phyloP scores from a whole-genome alignment of 2,888 invertebrate genomes.

The Chrysolina haemoptera region DNA sequence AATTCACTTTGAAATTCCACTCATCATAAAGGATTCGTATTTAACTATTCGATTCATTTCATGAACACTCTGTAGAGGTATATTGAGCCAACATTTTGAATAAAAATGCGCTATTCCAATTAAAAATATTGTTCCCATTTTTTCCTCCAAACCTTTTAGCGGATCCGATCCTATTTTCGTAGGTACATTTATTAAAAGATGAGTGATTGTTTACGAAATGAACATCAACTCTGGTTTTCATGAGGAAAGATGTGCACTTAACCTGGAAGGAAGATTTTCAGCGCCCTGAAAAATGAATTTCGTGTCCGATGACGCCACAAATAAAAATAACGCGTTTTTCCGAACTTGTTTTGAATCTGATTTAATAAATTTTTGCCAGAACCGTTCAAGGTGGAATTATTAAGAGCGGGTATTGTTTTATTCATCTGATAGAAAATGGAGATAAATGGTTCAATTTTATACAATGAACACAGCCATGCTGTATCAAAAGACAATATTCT shows the following conservation, averaged over 20 bases:
- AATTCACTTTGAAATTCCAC: too few species aligned
- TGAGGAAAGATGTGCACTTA: constrained; percentile 59
- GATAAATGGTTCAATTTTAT: too few species aligned
- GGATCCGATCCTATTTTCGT: constrained; percentile 48
- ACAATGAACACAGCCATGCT: too few species aligned
- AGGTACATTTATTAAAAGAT: constrained; percentile 56
- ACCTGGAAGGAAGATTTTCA: constrained; percentile 38
- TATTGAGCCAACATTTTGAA: background rate
- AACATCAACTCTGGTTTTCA: constrained; percentile 56
- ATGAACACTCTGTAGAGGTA: background rate
- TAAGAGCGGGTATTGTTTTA: background rate
- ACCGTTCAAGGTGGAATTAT: background rate
- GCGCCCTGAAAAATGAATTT: constrained; percentile 57
- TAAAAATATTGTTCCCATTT: constrained; percentile 25
- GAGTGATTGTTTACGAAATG: constrained; percentile 61
- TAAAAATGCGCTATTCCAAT: background rate
- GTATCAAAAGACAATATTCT: too few species aligned
- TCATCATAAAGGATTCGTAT: too few species aligned
- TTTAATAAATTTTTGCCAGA: background rate
- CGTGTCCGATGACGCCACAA: constrained; percentile 54
- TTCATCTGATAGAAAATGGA: background rate
- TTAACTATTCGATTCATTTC: too few species aligned
- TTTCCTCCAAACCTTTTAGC: constrained; percentile 35
- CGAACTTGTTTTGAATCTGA: constrained; percentile 23
- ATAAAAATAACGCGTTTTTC: constrained; percentile 52